Evolutionary conservation across 2,113 vertebrate genomes (phyloP), one percentile per base, ranked within the genome.

Genomic region (Turnix velox): DNA sequence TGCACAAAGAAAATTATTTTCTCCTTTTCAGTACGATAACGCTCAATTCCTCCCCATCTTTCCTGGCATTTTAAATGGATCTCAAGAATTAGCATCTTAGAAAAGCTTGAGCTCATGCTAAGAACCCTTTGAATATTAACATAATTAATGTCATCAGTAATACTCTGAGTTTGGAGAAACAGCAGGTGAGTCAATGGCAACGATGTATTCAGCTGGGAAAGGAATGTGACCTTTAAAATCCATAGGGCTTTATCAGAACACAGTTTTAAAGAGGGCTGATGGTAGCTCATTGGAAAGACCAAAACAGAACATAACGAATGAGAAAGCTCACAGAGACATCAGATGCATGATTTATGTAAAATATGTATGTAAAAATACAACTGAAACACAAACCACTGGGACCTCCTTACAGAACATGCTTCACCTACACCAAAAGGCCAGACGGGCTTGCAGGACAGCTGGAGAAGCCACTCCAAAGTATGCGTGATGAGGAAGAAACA

Each of bases 101-200:
- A 85, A 91, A 92, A 85, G 62, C 81, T 51, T 67, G 81, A 87
- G 89, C 87, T 95, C 90, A 77, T 69, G 87, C 89, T 93, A 95
- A 95, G 89, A 94, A 89, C 43, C 14, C 71, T 92, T 49, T 82
- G 89, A 89, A 84, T 94, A 93, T 91, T 89, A 93, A 84, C 74
- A 89, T 89, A 91, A 93, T 93, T 95, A 95, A 95, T 95, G 87
- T 82, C 88, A 93, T 96, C 92, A 93, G 84, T 66, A 91, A 91
- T 76, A 93, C 59, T 93, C 59, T 27, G 81, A 94, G 71, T 85
- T 58, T 83, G 54, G 48, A 87, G 74, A 87, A 95, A 87, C 81
- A 92, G 88, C 92, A 91, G 89, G 89, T 92, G 84, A 91, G 81
- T 94, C 77, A 76, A 94, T 88, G 45, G 81, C 81, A 87, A 51